Evolutionary conservation across 2,113 vertebrate genomes (phyloP), one percentile per base, ranked within the genome.

Genomic region (Elanoides forficatus): DNA sequence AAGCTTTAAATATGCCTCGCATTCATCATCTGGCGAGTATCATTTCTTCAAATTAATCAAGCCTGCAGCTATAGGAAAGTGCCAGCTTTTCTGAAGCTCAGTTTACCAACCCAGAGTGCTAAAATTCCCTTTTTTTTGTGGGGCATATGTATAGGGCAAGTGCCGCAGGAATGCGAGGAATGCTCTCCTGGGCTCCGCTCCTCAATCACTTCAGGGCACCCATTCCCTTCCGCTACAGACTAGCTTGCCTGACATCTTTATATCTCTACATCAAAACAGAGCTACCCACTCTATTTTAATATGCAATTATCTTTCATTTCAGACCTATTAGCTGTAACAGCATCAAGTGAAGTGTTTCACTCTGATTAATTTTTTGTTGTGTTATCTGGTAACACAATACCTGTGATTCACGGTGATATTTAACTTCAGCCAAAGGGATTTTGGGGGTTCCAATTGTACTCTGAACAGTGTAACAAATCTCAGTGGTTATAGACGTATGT

Each of bases 221-320:
- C 58, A 91, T 93, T 94, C 81, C 55, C 89, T 95, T 36, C 81
- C 81, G 65, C 81, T 92, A 53, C 73, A 91, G 86, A 58, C 32
- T 26, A 58, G 70, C 83, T 87, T 85, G 83, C 76, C 84, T 94
- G 89, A 95, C 78, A 30, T 93, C 88, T 92, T 93, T 88, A 23
- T 93, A 95, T 92, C 95, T 95, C 78, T 73, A 80, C 81, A 97
- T 96, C 96, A 95, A 95, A 97, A 96, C 84, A 89, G 48, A 87
- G 73, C 91, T 91, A 95, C 96, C 91, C 89, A 90, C 94, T 97
- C 91, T 62, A 87, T 96, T 97, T 95, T 87, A 96, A 94, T 94
- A 90, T 2, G 48, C 89, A 95, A 91, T 95, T 96, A 94, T 76
- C 81, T 89, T 94, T 90, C 87, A 95, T 96, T 95, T 94, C 94